These are phyloP conservation scores for Aplodontia rufa DNA, from an alignment of 2,113 vertebrate species.

Conservation along the genomic window DNA sequence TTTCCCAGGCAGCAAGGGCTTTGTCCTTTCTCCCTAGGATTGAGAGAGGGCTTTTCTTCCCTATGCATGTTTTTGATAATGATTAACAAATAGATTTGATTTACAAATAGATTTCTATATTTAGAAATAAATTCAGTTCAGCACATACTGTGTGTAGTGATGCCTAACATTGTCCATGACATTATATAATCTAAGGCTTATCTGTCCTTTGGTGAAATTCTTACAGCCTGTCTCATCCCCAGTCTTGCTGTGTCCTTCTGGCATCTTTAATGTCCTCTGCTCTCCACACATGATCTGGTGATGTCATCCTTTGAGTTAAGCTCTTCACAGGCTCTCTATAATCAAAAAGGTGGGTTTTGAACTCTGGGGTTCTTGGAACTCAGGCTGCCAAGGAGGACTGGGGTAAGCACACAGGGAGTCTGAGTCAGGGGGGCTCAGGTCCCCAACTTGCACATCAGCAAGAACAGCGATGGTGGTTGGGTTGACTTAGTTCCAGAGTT, in stretches of 20 bases:
- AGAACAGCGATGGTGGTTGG: neutral
- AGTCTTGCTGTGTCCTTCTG: neutral
- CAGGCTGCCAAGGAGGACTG: neutral
- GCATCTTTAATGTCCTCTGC: neutral
- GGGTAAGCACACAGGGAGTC: neutral
- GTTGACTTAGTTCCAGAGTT: neutral
- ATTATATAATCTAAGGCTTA: neutral
- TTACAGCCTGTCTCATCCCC: neutral
- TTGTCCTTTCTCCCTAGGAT: neutral
- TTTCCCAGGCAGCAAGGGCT: neutral
- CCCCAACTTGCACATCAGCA: neutral
- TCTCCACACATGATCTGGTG: neutral
- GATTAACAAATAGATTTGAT: neutral
- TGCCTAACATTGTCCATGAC: neutral
- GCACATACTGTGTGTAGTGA: neutral
- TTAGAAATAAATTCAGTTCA: neutral
- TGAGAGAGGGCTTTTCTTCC: neutral
- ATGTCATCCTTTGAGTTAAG: neutral
- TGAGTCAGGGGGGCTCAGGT: neutral
- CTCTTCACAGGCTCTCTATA: neutral
- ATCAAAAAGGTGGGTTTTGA: neutral
- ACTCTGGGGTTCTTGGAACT: neutral
- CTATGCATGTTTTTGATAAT: neutral
- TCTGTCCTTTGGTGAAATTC: neutral
- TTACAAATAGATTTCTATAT: neutral